Percentiles rank a stretch among this genome's conserved stretches.
Conservation (phyloP, 2,797 vertebrate species). For the Glyptemys insculpta region DNA sequence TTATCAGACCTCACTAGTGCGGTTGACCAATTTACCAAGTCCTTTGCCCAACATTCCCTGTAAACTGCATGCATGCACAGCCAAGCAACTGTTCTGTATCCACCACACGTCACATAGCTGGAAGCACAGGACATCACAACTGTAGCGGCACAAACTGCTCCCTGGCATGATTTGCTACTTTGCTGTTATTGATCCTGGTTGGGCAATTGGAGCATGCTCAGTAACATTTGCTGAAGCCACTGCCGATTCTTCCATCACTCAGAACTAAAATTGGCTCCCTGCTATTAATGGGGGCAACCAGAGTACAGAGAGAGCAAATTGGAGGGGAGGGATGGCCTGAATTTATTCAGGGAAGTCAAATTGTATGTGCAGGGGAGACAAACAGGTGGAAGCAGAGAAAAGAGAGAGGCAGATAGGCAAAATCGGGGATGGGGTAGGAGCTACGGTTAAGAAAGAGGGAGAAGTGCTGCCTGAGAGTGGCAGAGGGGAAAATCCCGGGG, state of each 20-base stretch:
- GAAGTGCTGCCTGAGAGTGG: not conserved
- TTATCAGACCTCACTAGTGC: not conserved
- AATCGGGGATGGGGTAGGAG: not conserved
- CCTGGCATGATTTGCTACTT: not conserved
- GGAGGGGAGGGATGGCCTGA: not conserved
- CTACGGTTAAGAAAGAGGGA: not conserved
- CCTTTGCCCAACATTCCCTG: not conserved
- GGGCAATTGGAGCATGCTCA: not conserved
- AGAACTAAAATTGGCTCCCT: not conserved
- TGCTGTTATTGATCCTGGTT: not conserved
- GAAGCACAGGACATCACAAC: too few species aligned
- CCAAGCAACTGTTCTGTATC: not conserved
- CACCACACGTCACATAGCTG: not conserved
- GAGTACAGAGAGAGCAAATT: not conserved
- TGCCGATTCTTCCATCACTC: not conserved
- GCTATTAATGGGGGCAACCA: not conserved
- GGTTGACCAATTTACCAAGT: not conserved
- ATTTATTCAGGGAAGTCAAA: not conserved
- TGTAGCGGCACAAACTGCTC: not conserved
- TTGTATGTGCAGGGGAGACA: not conserved
- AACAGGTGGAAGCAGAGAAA: not conserved
- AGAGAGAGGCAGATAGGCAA: not conserved
- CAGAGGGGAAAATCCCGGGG: not conserved
- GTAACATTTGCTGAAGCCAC: not conserved
- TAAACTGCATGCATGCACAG: not conserved